These are phyloP conservation scores for Lanistes nyassanus DNA, from an alignment of 1,140 invertebrate species.

Conservation along the genomic window DNA sequence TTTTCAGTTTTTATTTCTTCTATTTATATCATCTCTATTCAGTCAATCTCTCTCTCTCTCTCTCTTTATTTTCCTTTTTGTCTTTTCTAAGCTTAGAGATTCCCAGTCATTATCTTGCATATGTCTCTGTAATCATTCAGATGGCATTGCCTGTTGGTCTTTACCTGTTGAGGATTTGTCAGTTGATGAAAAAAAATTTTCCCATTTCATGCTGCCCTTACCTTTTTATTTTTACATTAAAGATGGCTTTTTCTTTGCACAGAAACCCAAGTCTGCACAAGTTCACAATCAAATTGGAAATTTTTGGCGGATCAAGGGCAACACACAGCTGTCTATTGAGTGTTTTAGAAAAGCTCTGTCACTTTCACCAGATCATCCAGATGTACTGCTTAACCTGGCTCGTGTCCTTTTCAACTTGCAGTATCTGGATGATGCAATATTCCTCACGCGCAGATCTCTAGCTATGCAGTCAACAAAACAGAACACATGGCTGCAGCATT, in stretches of 20 bases:
- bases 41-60: too few species aligned
- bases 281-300: conserved; percentile 90
- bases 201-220: too few species aligned
- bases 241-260: conserved; percentile 42
- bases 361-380: conserved; percentile 86
- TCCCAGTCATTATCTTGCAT: too few species aligned
- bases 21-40: too few species aligned
- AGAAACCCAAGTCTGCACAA: conserved; percentile 87
- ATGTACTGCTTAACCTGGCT: conserved; percentile 84
- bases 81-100: too few species aligned
- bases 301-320: conserved; percentile 82
- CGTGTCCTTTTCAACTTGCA: conserved; percentile 85
- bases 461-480: conserved; percentile 82
- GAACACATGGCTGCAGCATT: conserved; percentile 90
- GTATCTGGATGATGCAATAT: conserved; percentile 89
- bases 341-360: conserved; percentile 86
- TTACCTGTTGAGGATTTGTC: too few species aligned
- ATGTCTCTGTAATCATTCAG: too few species aligned
- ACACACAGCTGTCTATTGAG: conserved; percentile 83
- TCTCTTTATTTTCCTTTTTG: too few species aligned
- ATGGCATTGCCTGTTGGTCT: too few species aligned
- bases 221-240: background rate
- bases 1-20: conserved; percentile 38
- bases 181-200: too few species aligned
- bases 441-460: conserved; percentile 79